Base-by-base conservation (phyloP, 2,113 vertebrate genomes). In the Sinocyclocheilus anophthalmus region DNA sequence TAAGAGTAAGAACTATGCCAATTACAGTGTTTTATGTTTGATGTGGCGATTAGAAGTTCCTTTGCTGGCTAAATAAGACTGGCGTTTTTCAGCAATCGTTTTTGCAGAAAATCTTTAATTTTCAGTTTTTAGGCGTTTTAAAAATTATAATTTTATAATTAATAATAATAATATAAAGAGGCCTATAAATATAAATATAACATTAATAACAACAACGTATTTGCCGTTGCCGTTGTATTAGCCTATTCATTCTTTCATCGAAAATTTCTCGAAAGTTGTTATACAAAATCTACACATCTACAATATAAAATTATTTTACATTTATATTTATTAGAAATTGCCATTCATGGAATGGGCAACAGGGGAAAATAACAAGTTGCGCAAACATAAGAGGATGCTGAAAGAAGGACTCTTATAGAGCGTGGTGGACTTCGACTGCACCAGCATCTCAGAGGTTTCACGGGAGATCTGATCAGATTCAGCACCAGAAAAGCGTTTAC, bases 401-500 rank as follows among this genome's bases (percentile, higher is more conserved):
- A 84, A 22, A 39, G 61, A 48, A 63, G 48, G 48, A 50, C 48
- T 22, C 10, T 39, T 16, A 53, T 14, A 30, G 14, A 77, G 48
- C 20, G 77, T 79, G 77, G n/a, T 42, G 57, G 37, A 24, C 20
- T 39, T 42, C 18, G 77, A 59, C 55, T 61, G 57, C 30, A 63
- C 20, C 33, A 39, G 55, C 55, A 22, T 63, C 57, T 63, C 22
- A 63, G 39, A 45, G 37, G 37, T 77, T 45, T 63, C 45, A 65
- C 24, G n/a, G 57, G 20, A 76, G 39, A 45, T 24, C 18, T 65
- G 22, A 89, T 76, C 86, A 87, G 65, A 88, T 85, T 89, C 88
- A 89, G 88, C 88, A 88, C 90, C 91, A 53, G 37, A 85, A 30
- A 69, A 55, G 75, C 63, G 88, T 91, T 90, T 90, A 91, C 86